A percentile compares a stretch with the other conserved stretches of the same genome.
These are phyloP conservation scores for Cactoblastis cactorum DNA, from an alignment of 2,888 invertebrate genomes.

Conservation along the genomic window DNA sequence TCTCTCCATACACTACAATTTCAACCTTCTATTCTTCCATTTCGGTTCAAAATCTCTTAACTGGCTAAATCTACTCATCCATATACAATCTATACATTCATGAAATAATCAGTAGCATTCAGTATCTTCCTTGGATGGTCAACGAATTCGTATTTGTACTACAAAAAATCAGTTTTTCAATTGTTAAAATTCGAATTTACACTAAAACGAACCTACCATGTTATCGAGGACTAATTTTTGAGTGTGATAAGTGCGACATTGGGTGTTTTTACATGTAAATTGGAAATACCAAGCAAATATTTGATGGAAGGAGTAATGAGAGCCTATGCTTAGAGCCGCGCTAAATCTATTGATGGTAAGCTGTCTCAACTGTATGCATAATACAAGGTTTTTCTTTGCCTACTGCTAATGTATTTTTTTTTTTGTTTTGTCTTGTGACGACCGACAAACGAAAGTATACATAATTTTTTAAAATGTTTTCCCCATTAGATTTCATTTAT, in stretches of 20 bases:
- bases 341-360: constrained; percentile 26
- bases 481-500: too few relatives aligned
- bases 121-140: constrained; percentile 12
- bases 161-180: neutral
- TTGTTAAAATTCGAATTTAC: neutral
- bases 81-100: constrained; percentile 54
- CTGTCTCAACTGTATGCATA: neutral
- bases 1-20: constrained; percentile 23
- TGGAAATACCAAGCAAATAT: constrained; percentile 14
- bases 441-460: too few relatives aligned
- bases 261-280: constrained; percentile 6
- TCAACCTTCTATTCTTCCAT: constrained; percentile 7
- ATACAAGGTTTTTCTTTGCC: neutral
- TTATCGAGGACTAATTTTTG: neutral
- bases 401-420: neutral
- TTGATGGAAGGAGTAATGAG: constrained; percentile 22
- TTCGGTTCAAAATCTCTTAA: constrained; percentile 27
- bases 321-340: constrained; percentile 19
- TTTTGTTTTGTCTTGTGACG: neutral
- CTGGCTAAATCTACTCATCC: constrained; percentile 41
- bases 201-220: neutral
- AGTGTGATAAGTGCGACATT: neutral
- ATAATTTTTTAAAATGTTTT: too few relatives aligned
- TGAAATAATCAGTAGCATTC: constrained; percentile 71
- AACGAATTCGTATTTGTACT: neutral